Conservation (phyloP, 2,113 vertebrate species). For the Nannospalax galili region DNA sequence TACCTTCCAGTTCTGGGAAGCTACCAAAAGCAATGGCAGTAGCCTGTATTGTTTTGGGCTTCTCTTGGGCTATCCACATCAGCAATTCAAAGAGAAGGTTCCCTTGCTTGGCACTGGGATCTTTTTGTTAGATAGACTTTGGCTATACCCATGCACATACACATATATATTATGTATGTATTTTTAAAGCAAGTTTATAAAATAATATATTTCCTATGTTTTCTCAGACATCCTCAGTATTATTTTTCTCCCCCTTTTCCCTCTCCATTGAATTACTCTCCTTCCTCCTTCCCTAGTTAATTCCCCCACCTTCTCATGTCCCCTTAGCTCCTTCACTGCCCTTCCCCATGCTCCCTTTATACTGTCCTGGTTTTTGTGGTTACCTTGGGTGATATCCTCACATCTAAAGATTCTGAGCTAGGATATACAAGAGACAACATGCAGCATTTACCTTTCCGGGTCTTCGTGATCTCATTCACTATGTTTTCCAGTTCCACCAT, state of each 20-base stretch:
- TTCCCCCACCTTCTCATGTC: no score
- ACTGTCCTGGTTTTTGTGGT: not conserved
- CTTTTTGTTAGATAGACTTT: no score
- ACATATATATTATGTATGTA: no score
- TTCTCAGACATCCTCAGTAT: no score
- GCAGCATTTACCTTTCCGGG: not conserved
- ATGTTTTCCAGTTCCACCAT: not conserved
- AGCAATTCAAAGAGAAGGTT: no score
- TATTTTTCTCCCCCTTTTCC: no score
- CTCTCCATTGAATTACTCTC: not conserved
- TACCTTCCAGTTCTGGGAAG: not conserved
- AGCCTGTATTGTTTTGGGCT: not conserved
- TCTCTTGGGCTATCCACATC: no score
- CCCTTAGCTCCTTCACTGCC: rapidly evolving
- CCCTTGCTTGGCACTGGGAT: no score
- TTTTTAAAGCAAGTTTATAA: no score
- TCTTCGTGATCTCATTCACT: not conserved
- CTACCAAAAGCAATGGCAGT: not conserved
- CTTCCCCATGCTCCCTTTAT: not conserved
- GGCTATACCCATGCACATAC: no score
- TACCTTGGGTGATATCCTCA: not conserved
- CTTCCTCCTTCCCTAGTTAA: not conserved
- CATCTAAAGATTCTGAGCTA: not conserved
- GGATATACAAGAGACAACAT: not conserved
- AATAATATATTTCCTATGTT: no score